phyloP scores from a whole-genome alignment of 2,113 vertebrate species.

The Tetrax tetrax region DNA sequence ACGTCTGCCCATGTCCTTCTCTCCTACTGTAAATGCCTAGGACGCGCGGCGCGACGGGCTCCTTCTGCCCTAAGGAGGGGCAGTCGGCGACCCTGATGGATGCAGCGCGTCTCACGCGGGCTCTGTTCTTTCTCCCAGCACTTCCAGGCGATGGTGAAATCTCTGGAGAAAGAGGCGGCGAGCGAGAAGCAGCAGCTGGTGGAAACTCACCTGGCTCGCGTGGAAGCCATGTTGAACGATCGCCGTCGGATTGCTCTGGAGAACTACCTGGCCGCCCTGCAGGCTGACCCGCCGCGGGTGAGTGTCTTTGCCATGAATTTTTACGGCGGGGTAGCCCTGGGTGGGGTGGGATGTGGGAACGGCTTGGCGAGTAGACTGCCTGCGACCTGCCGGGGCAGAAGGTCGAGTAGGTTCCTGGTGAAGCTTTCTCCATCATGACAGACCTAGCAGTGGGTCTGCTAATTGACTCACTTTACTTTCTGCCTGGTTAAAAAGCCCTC shows the following conservation, averaged over 20 bases:
- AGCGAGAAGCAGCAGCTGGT: conserved; percentile 98
- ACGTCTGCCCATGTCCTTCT: neutral
- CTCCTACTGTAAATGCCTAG: neutral
- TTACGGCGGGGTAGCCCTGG: neutral
- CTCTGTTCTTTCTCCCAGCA: conserved; percentile 73
- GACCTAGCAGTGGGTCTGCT: neutral
- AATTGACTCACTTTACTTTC: neutral
- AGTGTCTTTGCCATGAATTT: neutral
- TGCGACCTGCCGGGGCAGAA: neutral
- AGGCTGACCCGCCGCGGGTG: conserved; percentile 90
- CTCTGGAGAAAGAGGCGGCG: conserved; percentile 95
- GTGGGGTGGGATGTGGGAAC: neutral
- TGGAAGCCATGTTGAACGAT: conserved; percentile 96
- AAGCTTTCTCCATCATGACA: neutral
- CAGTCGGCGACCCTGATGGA: neutral
- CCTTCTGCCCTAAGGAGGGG: neutral
- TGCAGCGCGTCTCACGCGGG: neutral
- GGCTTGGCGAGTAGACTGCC: neutral
- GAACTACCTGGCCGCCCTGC: conserved; percentile 94
- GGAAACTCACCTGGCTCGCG: conserved; percentile 94
- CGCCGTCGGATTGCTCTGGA: conserved; percentile 92
- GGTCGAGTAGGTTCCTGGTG: neutral
- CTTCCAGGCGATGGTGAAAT: conserved; percentile 95
- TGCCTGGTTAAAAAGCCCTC: neutral
- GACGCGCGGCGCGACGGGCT: neutral